phyloP scores from a whole-genome alignment of 1,140 invertebrate genomes.

The Diuraphis noxia region DNA sequence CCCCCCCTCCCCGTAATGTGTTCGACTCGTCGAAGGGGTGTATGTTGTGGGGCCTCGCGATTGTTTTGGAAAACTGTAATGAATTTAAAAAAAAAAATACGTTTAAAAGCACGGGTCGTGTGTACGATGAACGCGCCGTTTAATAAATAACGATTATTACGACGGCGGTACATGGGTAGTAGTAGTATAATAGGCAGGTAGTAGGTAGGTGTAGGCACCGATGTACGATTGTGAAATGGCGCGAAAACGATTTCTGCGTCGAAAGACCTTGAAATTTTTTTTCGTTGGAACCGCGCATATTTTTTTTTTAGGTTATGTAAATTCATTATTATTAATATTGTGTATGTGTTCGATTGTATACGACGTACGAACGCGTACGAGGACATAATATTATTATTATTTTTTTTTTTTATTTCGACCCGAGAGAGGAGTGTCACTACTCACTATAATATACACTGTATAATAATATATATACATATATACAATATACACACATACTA shows the following conservation, averaged over 20 bases:
- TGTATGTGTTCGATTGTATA: conserved; percentile 23
- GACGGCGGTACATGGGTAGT: neutral
- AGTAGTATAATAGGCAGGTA: neutral
- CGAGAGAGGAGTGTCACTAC: conserved; percentile 44
- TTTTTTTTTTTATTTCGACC: conserved; percentile 16
- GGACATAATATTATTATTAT: conserved; percentile 45
- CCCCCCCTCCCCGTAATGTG: too few species aligned
- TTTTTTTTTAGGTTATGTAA: conserved; percentile 52
- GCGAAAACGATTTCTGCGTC: conserved; percentile 37
- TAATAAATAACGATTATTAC: neutral
- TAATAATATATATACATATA: too few species aligned
- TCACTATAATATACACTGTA: too few species aligned
- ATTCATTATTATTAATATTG: conserved; percentile 45
- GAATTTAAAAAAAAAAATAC: neutral
- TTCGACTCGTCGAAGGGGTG: neutral
- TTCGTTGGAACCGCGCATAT: conserved; percentile 14
- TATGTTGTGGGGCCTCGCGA: neutral
- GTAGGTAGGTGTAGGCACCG: too few species aligned
- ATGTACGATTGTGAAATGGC: conserved; percentile 43
- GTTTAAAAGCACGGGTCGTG: neutral
- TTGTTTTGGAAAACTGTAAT: neutral
- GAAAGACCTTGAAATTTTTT: conserved; percentile 40
- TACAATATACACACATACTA: neutral
- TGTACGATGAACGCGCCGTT: neutral
- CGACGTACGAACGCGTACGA: neutral